Evolutionary conservation across 2,888 invertebrate species (phyloP).

Genomic region (Glyphotaelius pellucidus): DNA sequence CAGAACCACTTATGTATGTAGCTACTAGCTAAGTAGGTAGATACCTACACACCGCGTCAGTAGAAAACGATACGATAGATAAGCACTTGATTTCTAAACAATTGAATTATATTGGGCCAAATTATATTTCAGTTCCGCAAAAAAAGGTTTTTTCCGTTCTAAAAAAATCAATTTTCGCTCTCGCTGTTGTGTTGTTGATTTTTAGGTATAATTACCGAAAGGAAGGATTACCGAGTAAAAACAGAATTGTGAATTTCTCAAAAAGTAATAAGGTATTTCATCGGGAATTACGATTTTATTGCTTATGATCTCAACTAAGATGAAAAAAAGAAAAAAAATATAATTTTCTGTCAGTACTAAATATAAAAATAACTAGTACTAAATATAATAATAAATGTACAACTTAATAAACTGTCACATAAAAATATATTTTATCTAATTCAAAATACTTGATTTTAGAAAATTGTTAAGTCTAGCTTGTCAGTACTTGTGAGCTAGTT

Average conservation of each 20-base stretch:
- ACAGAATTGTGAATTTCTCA: too few relatives aligned
- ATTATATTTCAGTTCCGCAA: background rate
- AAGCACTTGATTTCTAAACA: background rate
- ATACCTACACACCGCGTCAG: background rate
- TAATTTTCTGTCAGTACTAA: too few relatives aligned
- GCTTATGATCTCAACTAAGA: background rate
- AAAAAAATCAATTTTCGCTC: too few relatives aligned
- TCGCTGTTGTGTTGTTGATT: background rate
- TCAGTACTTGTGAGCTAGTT: too few relatives aligned
- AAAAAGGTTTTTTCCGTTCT: background rate
- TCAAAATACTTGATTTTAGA: too few relatives aligned
- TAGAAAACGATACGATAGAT: background rate
- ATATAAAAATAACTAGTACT: too few relatives aligned
- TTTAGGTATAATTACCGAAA: background rate
- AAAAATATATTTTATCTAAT: too few relatives aligned
- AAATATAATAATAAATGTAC: too few relatives aligned
- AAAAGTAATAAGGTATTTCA: background rate
- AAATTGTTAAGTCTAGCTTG: too few relatives aligned
- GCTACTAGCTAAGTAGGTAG: background rate
- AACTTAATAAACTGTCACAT: too few relatives aligned
- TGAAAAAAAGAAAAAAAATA: too few relatives aligned
- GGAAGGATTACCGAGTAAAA: too few relatives aligned
- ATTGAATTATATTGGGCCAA: background rate
- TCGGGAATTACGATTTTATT: background rate
- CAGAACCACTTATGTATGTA: background rate